Base-by-base conservation (phyloP, 2,113 vertebrate species). In the Carassius auratus region DNA sequence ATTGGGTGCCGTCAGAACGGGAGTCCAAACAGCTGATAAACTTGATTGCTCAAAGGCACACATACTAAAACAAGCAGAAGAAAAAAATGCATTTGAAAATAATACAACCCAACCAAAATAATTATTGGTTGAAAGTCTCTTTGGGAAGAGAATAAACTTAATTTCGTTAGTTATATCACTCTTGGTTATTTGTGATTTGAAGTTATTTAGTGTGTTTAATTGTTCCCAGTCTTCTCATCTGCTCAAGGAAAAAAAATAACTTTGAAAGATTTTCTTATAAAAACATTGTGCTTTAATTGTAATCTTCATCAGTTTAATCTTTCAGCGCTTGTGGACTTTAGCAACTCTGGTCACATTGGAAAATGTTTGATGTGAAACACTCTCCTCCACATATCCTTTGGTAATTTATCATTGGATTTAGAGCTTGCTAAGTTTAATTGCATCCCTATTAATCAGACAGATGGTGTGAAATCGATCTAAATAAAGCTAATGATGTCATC, bases 361-460 rank as follows among this genome's bases (percentile, higher is more conserved):
- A 48, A 74, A 61, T 15, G 26, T 57, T 30, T 50, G 19, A 57
- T 79, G 23, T 75, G 30, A 42, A 55, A 83, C 52, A 57, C 38
- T 80, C 69, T 62, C 76, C 78, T 14, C 8, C 42, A 78, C 66
- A 57, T 68, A 79, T 71, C 36, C 83, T 73, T 76, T 48, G 26
- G 74, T 0, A 93, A 96, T 94, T 93, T 93, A 94, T 94, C 89
- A 89, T 94, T 87, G 89, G 83, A 82, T 80, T 90, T 91, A 92
- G 91, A 84, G 87, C 8, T 33, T 90, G 86, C 92, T 92, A 87
- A 69, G 69, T 94, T 93, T 94, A 94, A 92, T 93, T 94, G 88
- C 68, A 1, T 78, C 91, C 79, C 91, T 86, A 89, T 93, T 95
- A 94, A 91, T 81, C 84, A 93, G 90, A 92, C 69, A 89, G 91